Base-by-base conservation (phyloP, 2,113 vertebrate species). In the Aramus guarauna region DNA sequence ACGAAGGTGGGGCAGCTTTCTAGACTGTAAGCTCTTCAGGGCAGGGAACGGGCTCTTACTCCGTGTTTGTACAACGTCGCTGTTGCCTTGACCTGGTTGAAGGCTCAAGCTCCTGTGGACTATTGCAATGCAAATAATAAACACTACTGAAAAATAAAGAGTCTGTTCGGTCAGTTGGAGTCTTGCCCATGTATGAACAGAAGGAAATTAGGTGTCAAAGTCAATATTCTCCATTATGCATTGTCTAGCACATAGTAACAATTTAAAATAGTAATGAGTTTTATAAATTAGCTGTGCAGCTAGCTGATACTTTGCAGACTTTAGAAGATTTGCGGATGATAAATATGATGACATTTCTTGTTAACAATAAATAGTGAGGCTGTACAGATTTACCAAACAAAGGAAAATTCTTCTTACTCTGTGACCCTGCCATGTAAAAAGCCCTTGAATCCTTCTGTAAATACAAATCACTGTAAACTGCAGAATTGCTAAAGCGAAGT, bases 11-110 rank as follows among this genome's bases (percentile, higher is more conserved):
- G 76, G 41, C 56, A 63, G 77, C 86, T 95, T 78, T 86, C 68
- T 93, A 96, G 97, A 91, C 80, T 96, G 96, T 97, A 89, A 85
- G 92, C 92, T 96, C 94, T 92, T 43, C 77, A 87, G 94, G 80
- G 94, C 96, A 97, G 91, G 95, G 77, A 87, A 68, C 0, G 0
- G 45, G 68, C 63, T 95, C 76, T 74, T n/a, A 30, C 26, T 88
- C 59, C 0, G 0, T 71, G 39, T 87, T 91, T 87, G 48, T 92
- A 68, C 45, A 55, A 48, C 26, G 2, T 59, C 4, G 0, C 73
- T 89, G 53, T 56, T 93, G 77, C 56, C 88, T 92, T 76, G 81
- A 37, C 55, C 60, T 87, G 52, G 34, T 53, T 2, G 2, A 75
- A 94, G 62, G 77, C 83, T 94, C 15, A 11, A 84, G 80, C 52